Base-by-base conservation (phyloP, 2,888 invertebrate species). In the Thecophora atra region DNA sequence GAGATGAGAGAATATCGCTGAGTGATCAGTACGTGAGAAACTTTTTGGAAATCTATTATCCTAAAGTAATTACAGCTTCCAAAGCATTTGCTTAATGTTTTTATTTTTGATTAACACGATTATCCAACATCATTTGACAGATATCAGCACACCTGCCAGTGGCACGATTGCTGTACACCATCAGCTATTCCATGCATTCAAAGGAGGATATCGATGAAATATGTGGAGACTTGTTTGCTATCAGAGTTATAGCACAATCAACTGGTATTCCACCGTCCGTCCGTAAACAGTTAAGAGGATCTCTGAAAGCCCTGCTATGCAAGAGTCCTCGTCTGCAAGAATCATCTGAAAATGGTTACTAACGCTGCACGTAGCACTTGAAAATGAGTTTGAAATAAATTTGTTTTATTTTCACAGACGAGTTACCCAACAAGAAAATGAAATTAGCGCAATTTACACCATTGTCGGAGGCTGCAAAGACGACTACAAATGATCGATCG, bases 1-100 rank as follows among this genome's bases (percentile, higher is more conserved):
- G 95, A 70, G 96, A 97, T 84, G 97, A 97, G 86, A 89, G 97
- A 77, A 90, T 92, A 73, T 95, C 95, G 15, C 88, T 97, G 13
- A 95, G 93, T 76, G 94, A 95, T 81, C 91, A 92, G 70, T 90
- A 92, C 80, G 94, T 97, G 79, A 94, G 94, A 84, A 93, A 94
- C 82, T 97, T 97, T 85, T 89, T 97, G 84, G 92, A 92, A 80
- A 92, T 94, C 74, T 96, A 95, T 84, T 95, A 97, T 84, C 95
- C 96, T 0, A 96, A 96, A 90, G 93, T 95, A 86, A n/a, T 44
- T n/a, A 11, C 8, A 44, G 44, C 44, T 44, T 44, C 13, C 13
- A 13, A 7, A 13, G 8, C 44, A 44, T 44, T 11, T 44, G 13
- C 44, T 11, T 47, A 47, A 47, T 47, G 11, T 37, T 37, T 37